These are phyloP conservation scores for Physeter macrocephalus DNA, from an alignment of 2,113 vertebrate genomes.

Conservation along the genomic window DNA sequence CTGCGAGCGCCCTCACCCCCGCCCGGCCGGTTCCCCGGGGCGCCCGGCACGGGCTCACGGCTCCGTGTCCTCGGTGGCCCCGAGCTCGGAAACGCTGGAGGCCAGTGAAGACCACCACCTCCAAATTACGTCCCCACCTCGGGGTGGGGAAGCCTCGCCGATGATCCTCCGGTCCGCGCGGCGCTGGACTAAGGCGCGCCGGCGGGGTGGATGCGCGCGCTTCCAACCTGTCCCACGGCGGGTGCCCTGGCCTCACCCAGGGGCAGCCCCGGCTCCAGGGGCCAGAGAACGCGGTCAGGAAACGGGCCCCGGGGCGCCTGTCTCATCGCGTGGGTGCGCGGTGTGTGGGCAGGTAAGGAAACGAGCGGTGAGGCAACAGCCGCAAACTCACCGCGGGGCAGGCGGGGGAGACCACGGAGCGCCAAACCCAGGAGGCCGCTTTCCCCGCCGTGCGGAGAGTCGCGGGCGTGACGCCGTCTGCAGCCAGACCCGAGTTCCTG, in stretches of 20 bases:
- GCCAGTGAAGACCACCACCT: neutral
- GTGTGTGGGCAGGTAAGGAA: neutral
- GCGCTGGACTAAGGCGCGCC: rapidly evolving
- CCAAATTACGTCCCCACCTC: too few relatives aligned
- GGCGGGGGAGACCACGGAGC: rapidly evolving
- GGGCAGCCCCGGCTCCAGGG: neutral
- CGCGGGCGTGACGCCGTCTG: neutral
- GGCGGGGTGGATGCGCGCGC: rapidly evolving
- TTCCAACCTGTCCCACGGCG: rapidly evolving
- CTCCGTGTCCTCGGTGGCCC: rapidly evolving
- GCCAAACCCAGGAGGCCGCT: neutral
- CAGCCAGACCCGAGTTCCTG: conserved; percentile 44
- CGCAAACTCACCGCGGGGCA: too few relatives aligned
- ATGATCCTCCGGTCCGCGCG: neutral
- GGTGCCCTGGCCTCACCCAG: rapidly evolving
- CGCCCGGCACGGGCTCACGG: neutral
- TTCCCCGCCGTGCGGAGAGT: rapidly evolving
- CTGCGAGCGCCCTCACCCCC: rapidly evolving
- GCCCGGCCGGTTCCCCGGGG: too few relatives aligned
- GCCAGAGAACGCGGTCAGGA: too few relatives aligned
- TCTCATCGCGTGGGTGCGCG: too few relatives aligned
- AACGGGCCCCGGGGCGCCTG: too few relatives aligned
- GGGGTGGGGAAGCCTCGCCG: rapidly evolving
- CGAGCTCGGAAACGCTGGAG: neutral
- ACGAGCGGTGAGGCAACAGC: neutral